These are phyloP conservation scores for Carpatolechia fugitivella DNA, from an alignment of 2,888 invertebrate species.

Conservation along the genomic window DNA sequence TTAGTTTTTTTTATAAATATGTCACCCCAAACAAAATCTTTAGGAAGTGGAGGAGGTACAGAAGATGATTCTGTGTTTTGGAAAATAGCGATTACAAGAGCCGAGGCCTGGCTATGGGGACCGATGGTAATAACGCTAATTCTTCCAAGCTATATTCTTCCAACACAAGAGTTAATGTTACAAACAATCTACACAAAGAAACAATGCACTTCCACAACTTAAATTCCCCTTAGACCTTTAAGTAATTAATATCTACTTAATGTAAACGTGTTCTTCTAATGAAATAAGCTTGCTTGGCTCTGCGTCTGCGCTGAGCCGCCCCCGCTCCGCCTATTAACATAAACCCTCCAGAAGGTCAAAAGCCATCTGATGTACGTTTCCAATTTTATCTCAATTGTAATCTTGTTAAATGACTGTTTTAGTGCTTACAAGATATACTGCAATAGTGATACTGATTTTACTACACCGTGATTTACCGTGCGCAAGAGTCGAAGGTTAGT, in stretches of 20 bases:
- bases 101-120: too few relatives aligned
- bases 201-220: too few relatives aligned
- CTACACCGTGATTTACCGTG: conserved; percentile 31
- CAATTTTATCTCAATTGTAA: conserved; percentile 50
- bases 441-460: conserved; percentile 36
- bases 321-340: conserved; percentile 20
- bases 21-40: too few relatives aligned
- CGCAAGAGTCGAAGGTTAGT: conserved; percentile 18
- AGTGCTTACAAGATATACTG: conserved; percentile 40
- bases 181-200: too few relatives aligned
- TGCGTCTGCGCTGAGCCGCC: conserved; percentile 1
- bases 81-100: too few relatives aligned
- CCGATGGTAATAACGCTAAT: too few relatives aligned
- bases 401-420: conserved; percentile 41
- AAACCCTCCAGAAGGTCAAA: conserved; percentile 28
- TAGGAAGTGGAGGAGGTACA: too few relatives aligned
- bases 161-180: too few relatives aligned
- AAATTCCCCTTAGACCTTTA: background rate
- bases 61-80: too few relatives aligned
- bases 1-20: too few relatives aligned
- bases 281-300: background rate
- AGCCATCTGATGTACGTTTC: conserved; percentile 35
- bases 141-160: too few relatives aligned
- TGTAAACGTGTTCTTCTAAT: background rate
- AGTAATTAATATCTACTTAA: conserved; percentile 1